Evolutionary conservation across 2,113 vertebrate genomes (phyloP).

Genomic region (Eolophus roseicapilla): DNA sequence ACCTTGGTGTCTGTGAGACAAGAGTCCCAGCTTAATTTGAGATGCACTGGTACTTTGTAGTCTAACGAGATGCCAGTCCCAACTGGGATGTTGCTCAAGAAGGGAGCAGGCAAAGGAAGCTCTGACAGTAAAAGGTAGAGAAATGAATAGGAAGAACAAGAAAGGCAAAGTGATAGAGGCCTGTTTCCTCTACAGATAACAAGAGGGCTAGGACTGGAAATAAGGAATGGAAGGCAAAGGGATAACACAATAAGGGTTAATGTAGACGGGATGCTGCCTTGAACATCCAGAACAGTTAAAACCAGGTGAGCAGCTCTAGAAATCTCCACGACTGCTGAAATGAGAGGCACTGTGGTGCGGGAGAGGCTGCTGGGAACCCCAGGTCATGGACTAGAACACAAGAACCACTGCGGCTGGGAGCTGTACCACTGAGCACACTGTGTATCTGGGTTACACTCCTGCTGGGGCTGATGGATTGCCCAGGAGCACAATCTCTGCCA

Average conservation of each 20-base stretch:
- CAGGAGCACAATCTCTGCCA: not conserved
- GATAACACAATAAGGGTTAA: not conserved
- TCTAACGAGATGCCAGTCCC: not conserved
- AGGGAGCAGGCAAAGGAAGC: not conserved
- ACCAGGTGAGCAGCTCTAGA: not conserved
- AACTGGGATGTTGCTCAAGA: not conserved
- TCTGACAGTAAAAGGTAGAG: slow-evolving; percentile 45
- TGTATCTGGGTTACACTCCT: not conserved
- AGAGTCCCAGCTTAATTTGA: slow-evolving; percentile 18
- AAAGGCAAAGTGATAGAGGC: not conserved
- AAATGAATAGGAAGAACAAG: slow-evolving; percentile 5
- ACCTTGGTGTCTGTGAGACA: slow-evolving; percentile 7
- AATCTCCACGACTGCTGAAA: not conserved
- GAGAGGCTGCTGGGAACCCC: not conserved
- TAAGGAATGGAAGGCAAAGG: not conserved
- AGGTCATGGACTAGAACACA: not conserved
- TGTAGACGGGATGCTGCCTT: not conserved
- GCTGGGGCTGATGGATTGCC: not conserved
- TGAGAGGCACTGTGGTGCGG: not conserved
- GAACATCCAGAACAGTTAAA: slow-evolving; percentile 2
- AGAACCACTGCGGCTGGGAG: rapidly evolving
- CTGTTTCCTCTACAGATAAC: not conserved
- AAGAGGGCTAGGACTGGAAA: slow-evolving; percentile 28
- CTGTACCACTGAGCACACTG: not conserved
- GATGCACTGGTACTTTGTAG: slow-evolving; percentile 9